Evolutionary conservation across 2,888 invertebrate species (phyloP), one percentile per base, ranked within the genome.

Genomic region (Acanthoscelides obtectus): DNA sequence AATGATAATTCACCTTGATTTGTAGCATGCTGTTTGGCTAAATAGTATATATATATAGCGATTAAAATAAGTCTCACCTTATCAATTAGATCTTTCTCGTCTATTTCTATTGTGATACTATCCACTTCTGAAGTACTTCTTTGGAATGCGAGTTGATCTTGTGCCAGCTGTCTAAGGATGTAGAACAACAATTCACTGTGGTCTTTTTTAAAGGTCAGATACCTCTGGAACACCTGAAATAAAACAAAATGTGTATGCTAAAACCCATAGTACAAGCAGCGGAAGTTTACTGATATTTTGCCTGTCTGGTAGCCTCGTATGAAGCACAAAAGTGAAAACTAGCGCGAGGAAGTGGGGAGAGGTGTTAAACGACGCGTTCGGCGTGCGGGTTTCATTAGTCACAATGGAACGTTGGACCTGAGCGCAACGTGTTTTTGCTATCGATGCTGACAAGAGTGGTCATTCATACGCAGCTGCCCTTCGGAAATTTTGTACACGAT

Each of bases 181-280:
- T 97, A 99, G 86, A 98, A 95, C 0, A 99, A 87, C 22, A 99
- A 88, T 83, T 99, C 99, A 80, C 97, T 95, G 88, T 98, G 96
- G 85, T 99, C 98, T 81, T 96, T 94, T 83, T 96, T 96, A 89
- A 93, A 99, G 0, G 94, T 88, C 68, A 99, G 87, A 86, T 97
- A 98, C 77, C 95, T 93, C 80, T 94, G 93, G 91, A 99, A 99
- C 79, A 94, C 94, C 94, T 96, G 87, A 4, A 87, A 87, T 74
- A 80, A 45, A 45, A 12, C 5, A 45, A 12, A 45, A 4, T 6
- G 12, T 45, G 12, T n/a, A n/a, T n/a, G n/a, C n/a, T n/a, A n/a
- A n/a, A n/a, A n/a, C n/a, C n/a, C n/a, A 78, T 19, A 63, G 63
- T 63, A 63, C 63, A 63, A 12, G 19, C 19, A 63, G 25, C 19